Base-by-base conservation (phyloP, 2,113 vertebrate species). In the Cyanocitta stelleri region DNA sequence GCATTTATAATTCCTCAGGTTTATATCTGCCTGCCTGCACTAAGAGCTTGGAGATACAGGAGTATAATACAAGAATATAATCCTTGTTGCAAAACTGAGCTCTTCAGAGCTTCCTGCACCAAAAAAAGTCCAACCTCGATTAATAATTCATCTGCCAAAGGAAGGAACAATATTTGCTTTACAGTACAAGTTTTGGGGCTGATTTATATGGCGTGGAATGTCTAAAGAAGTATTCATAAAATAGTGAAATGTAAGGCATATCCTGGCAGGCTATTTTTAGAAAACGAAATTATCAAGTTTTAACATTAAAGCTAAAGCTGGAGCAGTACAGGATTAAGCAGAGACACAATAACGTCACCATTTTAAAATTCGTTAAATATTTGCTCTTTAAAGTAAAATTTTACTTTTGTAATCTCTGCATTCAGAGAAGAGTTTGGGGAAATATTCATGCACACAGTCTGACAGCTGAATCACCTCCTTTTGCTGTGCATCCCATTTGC, bases 391-490 rank as follows among this genome's bases (percentile, higher is more conserved):
- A 83, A 90, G 32, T 63, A 63, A 89, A 93, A 83, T 16, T 66
- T 26, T 83, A 54, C 18, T 79, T 72, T 66, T 73, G 10, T 63
- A 76, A 77, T 93, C 77, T 52, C 21, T 71, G 56, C 32, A 55
- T 74, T 89, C 81, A 92, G 64, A 73, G 55, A 41, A 82, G 89
- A 80, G 43, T 85, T 93, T 68, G 41, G 54, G 61, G 43, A 87
- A 75, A 89, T 81, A 89, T 51, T 86, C 59, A 46, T 51, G 67
- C 24, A 55, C 37, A n/a, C 11, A 68, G 18, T 54, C 49, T 87
- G 63, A 83, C 51, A 90, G 87, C 78, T 88, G 85, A 96, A 96
- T 88, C 75, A 62, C 46, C 37, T 85, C 68, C 68, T 66, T 76
- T 94, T 85, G 54, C 78, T 72, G 66, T 44, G 78, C 56, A 75